Evolutionary conservation across 2,888 invertebrate genomes (phyloP).

Genomic region (Tinea trinotella): DNA sequence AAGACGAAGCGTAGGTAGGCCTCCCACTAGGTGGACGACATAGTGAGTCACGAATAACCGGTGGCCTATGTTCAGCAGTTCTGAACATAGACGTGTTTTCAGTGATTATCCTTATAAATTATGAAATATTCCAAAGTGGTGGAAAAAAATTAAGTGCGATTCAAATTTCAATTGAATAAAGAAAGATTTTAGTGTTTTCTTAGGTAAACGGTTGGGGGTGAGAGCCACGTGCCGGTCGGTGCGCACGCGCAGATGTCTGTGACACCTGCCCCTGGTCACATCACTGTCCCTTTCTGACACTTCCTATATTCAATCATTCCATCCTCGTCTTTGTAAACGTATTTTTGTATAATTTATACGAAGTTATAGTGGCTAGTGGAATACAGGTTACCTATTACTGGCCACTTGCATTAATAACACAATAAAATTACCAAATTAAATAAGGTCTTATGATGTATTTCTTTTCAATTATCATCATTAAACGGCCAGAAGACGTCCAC

Average conservation of each 20-base stretch:
- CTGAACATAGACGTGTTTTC: too few species aligned
- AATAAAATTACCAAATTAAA: background rate
- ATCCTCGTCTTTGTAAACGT: conserved; percentile 56
- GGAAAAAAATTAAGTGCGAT: too few species aligned
- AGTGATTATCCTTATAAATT: too few species aligned
- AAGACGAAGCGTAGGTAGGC: too few species aligned
- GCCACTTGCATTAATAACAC: background rate
- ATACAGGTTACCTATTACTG: conserved; percentile 20
- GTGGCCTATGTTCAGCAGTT: too few species aligned
- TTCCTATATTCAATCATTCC: conserved; percentile 30
- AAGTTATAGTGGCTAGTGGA: conserved; percentile 62
- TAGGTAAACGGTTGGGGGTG: conserved; percentile 46
- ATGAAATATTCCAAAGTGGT: too few species aligned
- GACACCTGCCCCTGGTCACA: conserved; percentile 66
- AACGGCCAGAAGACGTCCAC: too few species aligned
- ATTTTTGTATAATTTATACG: conserved; percentile 71
- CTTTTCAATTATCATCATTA: too few species aligned
- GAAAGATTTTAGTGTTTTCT: conserved; percentile 17
- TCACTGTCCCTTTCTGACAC: conserved; percentile 50
- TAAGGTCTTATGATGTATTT: background rate
- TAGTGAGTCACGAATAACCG: too few species aligned
- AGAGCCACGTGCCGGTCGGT: conserved; percentile 61
- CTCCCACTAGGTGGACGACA: too few species aligned
- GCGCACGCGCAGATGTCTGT: conserved; percentile 62
- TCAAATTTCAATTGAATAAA: conserved; percentile 3